phyloP scores from a whole-genome alignment of 2,888 invertebrate species.

The Atherix ibis region DNA sequence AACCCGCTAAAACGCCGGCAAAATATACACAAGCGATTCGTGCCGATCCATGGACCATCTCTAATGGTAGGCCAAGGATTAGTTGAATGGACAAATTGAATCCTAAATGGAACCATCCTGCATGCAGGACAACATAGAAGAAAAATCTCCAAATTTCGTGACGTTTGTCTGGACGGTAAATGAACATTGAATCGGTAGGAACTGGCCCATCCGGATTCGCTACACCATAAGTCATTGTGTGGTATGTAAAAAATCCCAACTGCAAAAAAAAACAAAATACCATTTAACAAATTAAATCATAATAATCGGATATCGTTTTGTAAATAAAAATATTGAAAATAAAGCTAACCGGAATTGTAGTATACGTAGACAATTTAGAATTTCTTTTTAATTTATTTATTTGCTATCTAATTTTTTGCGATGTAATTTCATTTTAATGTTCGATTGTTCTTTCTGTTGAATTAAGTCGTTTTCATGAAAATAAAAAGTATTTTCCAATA shows the following conservation, averaged over 20 bases:
- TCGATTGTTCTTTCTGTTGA: too few relatives aligned
- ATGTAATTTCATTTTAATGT: too few relatives aligned
- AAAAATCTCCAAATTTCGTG: slow-evolving; percentile 88
- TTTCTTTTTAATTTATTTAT: too few relatives aligned
- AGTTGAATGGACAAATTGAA: slow-evolving; percentile 91
- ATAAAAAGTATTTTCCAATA: too few relatives aligned
- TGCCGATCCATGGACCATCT: slow-evolving; percentile 91
- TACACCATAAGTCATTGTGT: slow-evolving; percentile 66
- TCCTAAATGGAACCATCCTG: slow-evolving; percentile 88
- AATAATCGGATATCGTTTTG: background rate
- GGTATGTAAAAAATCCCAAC: slow-evolving; percentile 86
- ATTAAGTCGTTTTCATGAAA: too few relatives aligned
- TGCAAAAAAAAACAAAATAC: slow-evolving; percentile 35
- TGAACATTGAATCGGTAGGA: slow-evolving; percentile 83
- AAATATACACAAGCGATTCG: slow-evolving; percentile 82
- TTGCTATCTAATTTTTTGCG: too few relatives aligned
- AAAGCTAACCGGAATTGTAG: too few relatives aligned
- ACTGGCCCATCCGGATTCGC: slow-evolving; percentile 80
- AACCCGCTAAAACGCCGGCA: slow-evolving; percentile 82
- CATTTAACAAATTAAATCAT: slow-evolving; percentile 1
- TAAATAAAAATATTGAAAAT: slow-evolving; percentile 3
- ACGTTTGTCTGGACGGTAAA: slow-evolving; percentile 83
- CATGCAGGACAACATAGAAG: slow-evolving; percentile 89
- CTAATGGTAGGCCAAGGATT: slow-evolving; percentile 82
- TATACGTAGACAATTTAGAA: too few relatives aligned